Conservation (phyloP, 2,113 vertebrate species). For the Chamaea fasciata region DNA sequence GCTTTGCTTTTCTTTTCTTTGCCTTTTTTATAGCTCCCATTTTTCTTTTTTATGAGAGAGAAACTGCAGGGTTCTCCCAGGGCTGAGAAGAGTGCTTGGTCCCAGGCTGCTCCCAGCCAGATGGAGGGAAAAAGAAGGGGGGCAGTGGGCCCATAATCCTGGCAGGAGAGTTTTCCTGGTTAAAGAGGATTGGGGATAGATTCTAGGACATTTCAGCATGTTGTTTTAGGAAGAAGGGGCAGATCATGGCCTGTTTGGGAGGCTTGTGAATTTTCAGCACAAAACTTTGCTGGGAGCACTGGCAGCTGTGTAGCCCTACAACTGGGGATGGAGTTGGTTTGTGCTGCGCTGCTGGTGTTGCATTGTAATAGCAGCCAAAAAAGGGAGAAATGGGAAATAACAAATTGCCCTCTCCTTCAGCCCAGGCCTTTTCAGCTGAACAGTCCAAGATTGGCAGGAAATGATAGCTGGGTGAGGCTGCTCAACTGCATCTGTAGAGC, state of each 20-base stretch:
- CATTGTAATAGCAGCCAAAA: background rate
- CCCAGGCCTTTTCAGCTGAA: background rate
- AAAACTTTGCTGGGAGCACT: background rate
- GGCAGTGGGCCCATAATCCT: background rate
- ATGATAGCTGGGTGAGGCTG: background rate
- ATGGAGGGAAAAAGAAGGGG: constrained; percentile 49
- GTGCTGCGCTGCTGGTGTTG: background rate
- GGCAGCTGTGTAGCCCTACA: background rate
- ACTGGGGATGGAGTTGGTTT: background rate
- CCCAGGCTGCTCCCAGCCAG: constrained; percentile 55
- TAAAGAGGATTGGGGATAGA: constrained; percentile 17
- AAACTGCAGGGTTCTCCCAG: constrained; percentile 48
- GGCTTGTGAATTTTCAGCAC: background rate
- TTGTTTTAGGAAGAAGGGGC: background rate
- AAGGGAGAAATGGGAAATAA: background rate
- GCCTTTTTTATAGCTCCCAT: constrained; percentile 57
- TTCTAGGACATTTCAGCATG: background rate
- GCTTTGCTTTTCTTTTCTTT: constrained; percentile 52
- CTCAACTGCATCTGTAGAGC: background rate
- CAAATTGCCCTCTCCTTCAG: background rate
- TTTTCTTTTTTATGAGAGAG: constrained; percentile 64
- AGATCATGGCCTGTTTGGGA: background rate
- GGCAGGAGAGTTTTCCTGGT: constrained; percentile 18
- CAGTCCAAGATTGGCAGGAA: background rate
- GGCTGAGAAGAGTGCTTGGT: constrained; percentile 32